Percentiles rank a stretch among this genome's conserved stretches.
Conservation (phyloP, 2,888 invertebrate species). For the Cloeon dipterum region DNA sequence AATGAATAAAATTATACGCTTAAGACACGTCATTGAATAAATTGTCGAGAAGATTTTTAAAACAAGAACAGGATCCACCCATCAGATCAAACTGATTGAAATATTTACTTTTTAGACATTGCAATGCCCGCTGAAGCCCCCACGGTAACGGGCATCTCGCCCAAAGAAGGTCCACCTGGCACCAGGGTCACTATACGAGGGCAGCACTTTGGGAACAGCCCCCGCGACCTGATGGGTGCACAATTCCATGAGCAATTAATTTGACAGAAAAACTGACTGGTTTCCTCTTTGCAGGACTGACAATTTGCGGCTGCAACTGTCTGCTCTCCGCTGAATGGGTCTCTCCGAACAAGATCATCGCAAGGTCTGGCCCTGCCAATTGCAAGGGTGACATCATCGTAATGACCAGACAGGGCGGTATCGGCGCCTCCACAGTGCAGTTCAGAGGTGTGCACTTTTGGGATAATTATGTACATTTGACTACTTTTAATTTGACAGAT, state of each 20-base stretch:
- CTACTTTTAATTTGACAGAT: too few species aligned
- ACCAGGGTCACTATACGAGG: constrained; percentile 86
- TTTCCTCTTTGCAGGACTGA: constrained; percentile 38
- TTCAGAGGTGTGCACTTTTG: constrained; percentile 37
- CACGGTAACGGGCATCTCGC: constrained; percentile 88
- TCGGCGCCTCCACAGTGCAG: constrained; percentile 72
- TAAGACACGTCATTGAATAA: too few species aligned
- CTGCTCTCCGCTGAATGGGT: constrained; percentile 94
- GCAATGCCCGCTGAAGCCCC: constrained; percentile 23
- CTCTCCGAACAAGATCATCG: constrained; percentile 88
- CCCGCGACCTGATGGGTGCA: constrained; percentile 65
- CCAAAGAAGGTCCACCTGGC: constrained; percentile 95
- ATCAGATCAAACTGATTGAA: too few species aligned
- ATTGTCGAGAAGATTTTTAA: too few species aligned
- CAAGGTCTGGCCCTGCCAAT: constrained; percentile 79
- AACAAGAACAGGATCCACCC: too few species aligned
- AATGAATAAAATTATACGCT: too few species aligned
- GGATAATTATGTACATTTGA: background rate
- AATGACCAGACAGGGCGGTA: constrained; percentile 64
- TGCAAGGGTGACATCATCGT: constrained; percentile 82
- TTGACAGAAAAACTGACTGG: background rate
- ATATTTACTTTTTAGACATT: too few species aligned
- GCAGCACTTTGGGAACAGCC: constrained; percentile 75
- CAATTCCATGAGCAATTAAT: background rate
- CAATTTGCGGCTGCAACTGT: constrained; percentile 92